phyloP scores from a whole-genome alignment of 2,888 invertebrate species.

The Catocala nupta region DNA sequence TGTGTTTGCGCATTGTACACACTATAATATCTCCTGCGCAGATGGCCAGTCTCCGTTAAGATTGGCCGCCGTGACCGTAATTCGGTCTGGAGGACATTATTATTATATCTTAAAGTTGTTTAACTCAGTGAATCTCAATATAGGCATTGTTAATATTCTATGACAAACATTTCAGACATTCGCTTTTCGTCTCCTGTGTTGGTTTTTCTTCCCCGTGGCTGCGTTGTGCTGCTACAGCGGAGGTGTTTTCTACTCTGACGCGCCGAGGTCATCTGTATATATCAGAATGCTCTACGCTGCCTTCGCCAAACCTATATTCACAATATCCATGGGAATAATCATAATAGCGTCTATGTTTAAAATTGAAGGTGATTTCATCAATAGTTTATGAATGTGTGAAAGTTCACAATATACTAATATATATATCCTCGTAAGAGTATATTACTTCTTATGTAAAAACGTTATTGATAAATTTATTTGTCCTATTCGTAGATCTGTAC shows the following conservation, averaged over 20 bases:
- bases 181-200: conserved; percentile 46
- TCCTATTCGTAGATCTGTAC: conserved; percentile 46
- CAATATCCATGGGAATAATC: conserved; percentile 29
- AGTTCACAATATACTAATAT: conserved; percentile 20
- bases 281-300: conserved; percentile 47
- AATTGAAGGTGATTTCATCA: conserved; percentile 53
- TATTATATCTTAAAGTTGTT: too few relatives aligned
- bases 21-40: too few relatives aligned
- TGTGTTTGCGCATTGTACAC: too few relatives aligned
- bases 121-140: too few relatives aligned
- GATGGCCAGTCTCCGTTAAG: too few relatives aligned
- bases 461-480: not conserved
- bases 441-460: not conserved
- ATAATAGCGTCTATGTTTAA: conserved; percentile 54
- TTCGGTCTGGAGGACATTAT: too few relatives aligned
- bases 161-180: conserved; percentile 53
- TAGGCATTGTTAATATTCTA: too few relatives aligned
- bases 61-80: too few relatives aligned
- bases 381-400: too few relatives aligned
- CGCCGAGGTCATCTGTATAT: conserved; percentile 30
- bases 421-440: conserved; percentile 32
- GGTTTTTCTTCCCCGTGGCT: conserved; percentile 44
- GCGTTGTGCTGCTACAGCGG: conserved; percentile 35
- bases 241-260: conserved; percentile 54
- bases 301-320: conserved; percentile 54